Conservation (phyloP, 1,140 invertebrate species). For the Pentalonia nigronervosa region DNA sequence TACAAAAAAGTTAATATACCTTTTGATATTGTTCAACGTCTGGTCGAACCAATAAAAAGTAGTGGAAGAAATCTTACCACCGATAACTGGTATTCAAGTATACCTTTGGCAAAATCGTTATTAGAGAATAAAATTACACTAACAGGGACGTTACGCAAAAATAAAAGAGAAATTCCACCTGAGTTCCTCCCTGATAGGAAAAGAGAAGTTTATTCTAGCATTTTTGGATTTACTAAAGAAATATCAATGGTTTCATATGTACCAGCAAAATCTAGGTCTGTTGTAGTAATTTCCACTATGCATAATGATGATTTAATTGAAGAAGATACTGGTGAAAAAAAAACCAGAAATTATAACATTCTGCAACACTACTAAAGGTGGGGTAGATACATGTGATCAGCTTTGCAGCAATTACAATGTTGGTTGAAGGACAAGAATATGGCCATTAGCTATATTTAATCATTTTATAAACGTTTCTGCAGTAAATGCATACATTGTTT, state of each 20-base stretch:
- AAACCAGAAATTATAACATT: constrained; percentile 64
- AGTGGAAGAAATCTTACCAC: constrained; percentile 61
- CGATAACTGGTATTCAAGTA: constrained; percentile 61
- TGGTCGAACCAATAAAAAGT: constrained; percentile 60
- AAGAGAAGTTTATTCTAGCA: constrained; percentile 17
- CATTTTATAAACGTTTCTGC: constrained; percentile 37
- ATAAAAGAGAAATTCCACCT: constrained; percentile 37
- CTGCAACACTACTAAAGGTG: constrained; percentile 65
- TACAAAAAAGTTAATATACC: constrained; percentile 61
- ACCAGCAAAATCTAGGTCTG: constrained; percentile 61
- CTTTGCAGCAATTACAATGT: constrained; percentile 52
- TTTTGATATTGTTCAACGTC: constrained; percentile 60
- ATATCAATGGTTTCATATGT: constrained; percentile 59
- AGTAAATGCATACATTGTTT: not conserved
- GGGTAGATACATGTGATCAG: constrained; percentile 65
- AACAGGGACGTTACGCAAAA: constrained; percentile 4
- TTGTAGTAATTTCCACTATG: constrained; percentile 62
- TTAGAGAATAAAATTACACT: constrained; percentile 42
- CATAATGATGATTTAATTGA: constrained; percentile 61
- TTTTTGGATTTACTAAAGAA: constrained; percentile 48
- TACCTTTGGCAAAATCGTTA: not conserved
- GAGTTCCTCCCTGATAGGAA: not conserved
- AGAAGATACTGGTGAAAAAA: constrained; percentile 58
- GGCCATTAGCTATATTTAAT: constrained; percentile 60
- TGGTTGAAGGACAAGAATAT: constrained; percentile 60